Percentiles rank a stretch among this genome's conserved stretches.
phyloP scores from a whole-genome alignment of 2,113 vertebrate genomes.

The Piaya cayana region DNA sequence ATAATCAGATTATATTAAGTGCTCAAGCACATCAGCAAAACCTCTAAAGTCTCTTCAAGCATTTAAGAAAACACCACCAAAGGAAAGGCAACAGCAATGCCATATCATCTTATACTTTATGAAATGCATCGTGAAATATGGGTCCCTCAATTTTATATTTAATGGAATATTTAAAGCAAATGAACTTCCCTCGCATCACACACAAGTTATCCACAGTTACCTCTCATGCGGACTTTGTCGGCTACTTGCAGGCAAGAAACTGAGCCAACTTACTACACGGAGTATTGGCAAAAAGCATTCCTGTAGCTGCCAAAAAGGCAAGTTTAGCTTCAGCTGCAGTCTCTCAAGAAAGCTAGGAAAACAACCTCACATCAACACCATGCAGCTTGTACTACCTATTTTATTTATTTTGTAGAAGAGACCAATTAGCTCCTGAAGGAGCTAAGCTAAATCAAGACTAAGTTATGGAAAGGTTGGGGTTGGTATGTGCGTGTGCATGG shows the following conservation, averaged over 20 bases:
- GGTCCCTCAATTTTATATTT: not conserved
- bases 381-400: not conserved
- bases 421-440: constrained; percentile 3
- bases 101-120: not conserved
- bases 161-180: not conserved
- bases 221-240: not conserved
- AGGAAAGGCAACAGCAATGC: constrained; percentile 43
- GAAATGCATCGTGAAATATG: not conserved
- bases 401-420: constrained; percentile 12
- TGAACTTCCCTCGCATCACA: not conserved
- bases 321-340: not conserved
- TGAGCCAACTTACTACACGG: constrained; percentile 20
- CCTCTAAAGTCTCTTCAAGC: not conserved
- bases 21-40: constrained; percentile 29
- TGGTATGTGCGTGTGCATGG: not conserved
- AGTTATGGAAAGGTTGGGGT: not conserved
- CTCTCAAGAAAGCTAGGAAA: not conserved
- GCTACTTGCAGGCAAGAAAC: not conserved
- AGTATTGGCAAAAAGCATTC: not conserved
- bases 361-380: not conserved
- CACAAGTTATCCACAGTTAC: not conserved
- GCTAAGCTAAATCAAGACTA: not conserved
- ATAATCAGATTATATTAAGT: not conserved
- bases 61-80: not conserved
- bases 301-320: not conserved